Conservation (phyloP, 2,113 vertebrate species). For the Sula dactylatra region DNA sequence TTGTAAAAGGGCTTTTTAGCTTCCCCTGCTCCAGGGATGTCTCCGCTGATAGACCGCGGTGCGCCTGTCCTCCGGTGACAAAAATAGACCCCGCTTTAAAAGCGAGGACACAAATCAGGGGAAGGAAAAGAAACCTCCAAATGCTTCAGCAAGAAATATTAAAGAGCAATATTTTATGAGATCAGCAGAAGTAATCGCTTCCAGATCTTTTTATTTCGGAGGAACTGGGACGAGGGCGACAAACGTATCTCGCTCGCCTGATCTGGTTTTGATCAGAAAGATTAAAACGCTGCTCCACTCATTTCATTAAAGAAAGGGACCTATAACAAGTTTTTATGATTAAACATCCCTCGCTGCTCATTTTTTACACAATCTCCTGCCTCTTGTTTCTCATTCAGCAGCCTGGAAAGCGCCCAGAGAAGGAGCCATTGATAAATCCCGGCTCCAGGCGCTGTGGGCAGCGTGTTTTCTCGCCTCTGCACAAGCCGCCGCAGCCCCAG, state of each 20-base stretch:
- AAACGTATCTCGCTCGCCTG: slow-evolving; percentile 13
- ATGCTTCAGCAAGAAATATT: slow-evolving; percentile 55
- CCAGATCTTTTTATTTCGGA: slow-evolving; percentile 72
- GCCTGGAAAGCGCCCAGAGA: neutral
- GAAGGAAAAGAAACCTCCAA: neutral
- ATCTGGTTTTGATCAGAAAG: slow-evolving; percentile 74
- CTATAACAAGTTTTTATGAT: slow-evolving; percentile 48
- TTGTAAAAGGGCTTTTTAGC: neutral
- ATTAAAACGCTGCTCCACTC: slow-evolving; percentile 53
- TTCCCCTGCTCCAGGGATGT: neutral
- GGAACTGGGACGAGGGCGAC: slow-evolving; percentile 49
- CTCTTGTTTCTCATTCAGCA: slow-evolving; percentile 1
- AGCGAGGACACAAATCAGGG: neutral
- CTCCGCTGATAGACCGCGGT: neutral
- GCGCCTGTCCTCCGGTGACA: neutral
- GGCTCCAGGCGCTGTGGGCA: neutral
- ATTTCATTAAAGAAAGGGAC: slow-evolving; percentile 48
- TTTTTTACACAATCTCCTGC: slow-evolving; percentile 35
- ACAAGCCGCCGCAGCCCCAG: neutral
- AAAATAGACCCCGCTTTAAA: neutral
- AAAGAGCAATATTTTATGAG: slow-evolving; percentile 66
- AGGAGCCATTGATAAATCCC: neutral
- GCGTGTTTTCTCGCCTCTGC: neutral
- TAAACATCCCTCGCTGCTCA: slow-evolving; percentile 37
- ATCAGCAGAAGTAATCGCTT: slow-evolving; percentile 70